These are phyloP conservation scores for Acromyrmex echinatior DNA, from an alignment of 1,140 invertebrate genomes.

Conservation along the genomic window DNA sequence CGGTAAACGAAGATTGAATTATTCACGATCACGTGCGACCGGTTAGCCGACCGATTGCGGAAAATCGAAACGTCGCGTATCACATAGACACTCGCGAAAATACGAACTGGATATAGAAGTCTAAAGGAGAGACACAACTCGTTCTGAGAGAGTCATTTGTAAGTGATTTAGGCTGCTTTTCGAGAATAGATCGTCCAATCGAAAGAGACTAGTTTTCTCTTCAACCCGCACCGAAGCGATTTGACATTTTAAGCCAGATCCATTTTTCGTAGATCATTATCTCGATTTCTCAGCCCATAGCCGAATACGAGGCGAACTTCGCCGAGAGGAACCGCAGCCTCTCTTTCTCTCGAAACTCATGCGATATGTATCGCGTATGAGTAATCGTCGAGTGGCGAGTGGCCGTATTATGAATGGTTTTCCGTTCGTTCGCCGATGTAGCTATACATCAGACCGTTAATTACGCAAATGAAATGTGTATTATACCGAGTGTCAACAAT, in stretches of 20 bases:
- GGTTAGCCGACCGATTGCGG: slow-evolving; percentile 47
- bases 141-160: not conserved
- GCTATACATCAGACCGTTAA: slow-evolving; percentile 80
- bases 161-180: not conserved
- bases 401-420: slow-evolving; percentile 80
- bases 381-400: slow-evolving; percentile 80
- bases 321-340: not conserved
- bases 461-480: slow-evolving; percentile 81
- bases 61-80: slow-evolving; percentile 53
- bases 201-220: not conserved
- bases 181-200: not conserved
- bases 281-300: not conserved
- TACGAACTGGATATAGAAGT: not conserved
- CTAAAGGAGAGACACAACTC: not conserved
- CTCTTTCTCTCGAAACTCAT: slow-evolving; percentile 61
- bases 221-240: not conserved
- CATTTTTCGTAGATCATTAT: not conserved
- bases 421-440: slow-evolving; percentile 79
- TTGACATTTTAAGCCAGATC: not conserved
- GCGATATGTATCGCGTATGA: slow-evolving; percentile 80
- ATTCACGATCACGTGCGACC: slow-evolving; percentile 61
- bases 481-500: slow-evolving; percentile 81
- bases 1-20: slow-evolving; percentile 68
- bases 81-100: not conserved
- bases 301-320: not conserved